A percentile compares a stretch with the other conserved stretches of the same genome.
Conservation (phyloP, 1,140 invertebrate species). For the Elysia chlorotica region DNA sequence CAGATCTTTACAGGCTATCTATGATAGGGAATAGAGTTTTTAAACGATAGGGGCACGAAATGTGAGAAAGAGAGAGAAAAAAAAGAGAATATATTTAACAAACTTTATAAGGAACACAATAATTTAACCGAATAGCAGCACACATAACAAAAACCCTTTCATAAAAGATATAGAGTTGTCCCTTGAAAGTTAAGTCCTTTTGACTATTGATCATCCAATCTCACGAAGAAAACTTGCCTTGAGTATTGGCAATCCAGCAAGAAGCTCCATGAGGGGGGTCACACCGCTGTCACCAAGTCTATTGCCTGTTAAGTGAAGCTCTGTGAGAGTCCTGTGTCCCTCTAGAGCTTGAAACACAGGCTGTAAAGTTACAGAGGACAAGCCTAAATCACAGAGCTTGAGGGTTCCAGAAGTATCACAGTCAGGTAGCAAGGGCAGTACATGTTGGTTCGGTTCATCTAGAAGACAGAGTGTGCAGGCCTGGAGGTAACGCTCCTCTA, state of each 20-base stretch:
- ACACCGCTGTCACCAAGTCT: slow-evolving; percentile 9
- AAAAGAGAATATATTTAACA: no score
- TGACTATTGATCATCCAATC: no score
- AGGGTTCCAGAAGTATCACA: neutral
- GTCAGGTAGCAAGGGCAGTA: neutral
- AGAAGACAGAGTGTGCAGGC: slow-evolving; percentile 5
- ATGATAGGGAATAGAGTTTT: no score
- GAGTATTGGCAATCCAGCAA: neutral
- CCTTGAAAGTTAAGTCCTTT: no score
- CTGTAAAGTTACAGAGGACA: neutral
- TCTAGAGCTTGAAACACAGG: slow-evolving; percentile 18
- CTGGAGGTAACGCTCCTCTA: slow-evolving; percentile 6
- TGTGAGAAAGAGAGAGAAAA: no score
- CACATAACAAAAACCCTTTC: no score
- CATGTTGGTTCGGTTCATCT: neutral
- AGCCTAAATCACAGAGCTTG: neutral
- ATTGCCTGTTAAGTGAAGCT: slow-evolving; percentile 11
- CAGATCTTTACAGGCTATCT: no score
- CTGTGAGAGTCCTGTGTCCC: slow-evolving; percentile 10
- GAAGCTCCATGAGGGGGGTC: slow-evolving; percentile 1
- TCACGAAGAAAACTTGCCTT: no score
- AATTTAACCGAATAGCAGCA: no score
- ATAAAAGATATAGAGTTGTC: no score
- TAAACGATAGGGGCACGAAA: no score
- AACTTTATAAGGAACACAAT: no score